Conservation (phyloP, 2,797 vertebrate genomes). For the Vireo griseus region DNA sequence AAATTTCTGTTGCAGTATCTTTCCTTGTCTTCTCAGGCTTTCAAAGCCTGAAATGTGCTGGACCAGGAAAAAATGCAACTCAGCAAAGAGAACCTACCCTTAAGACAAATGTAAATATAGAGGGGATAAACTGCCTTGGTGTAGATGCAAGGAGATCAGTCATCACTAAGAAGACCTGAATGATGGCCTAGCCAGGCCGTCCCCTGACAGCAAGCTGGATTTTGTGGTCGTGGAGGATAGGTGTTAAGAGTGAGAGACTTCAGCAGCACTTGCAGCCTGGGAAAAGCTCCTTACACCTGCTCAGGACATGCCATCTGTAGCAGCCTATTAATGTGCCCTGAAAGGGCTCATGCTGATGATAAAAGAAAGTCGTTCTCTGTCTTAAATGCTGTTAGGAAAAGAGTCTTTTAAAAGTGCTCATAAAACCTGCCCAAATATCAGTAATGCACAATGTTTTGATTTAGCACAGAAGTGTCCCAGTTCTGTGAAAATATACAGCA, state of each 20-base stretch:
- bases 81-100: background rate
- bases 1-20: background rate
- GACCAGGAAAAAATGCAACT: background rate
- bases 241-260: background rate
- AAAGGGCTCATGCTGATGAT: background rate
- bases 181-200: background rate
- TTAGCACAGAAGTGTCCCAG: background rate
- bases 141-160: background rate
- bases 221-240: accelerated
- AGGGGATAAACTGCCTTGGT: background rate
- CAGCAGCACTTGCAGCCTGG: background rate
- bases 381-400: background rate
- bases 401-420: background rate
- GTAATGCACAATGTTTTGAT: background rate
- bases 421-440: background rate
- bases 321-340: background rate
- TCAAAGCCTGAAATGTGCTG: background rate
- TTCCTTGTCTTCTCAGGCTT: background rate
- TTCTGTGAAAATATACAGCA: background rate
- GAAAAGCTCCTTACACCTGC: constrained; percentile 27
- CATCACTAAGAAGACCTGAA: background rate
- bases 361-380: background rate
- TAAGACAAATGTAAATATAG: background rate
- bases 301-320: background rate
- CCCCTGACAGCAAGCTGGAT: accelerated